Conservation (phyloP, 1,140 invertebrate species). For the Lerema accius region DNA sequence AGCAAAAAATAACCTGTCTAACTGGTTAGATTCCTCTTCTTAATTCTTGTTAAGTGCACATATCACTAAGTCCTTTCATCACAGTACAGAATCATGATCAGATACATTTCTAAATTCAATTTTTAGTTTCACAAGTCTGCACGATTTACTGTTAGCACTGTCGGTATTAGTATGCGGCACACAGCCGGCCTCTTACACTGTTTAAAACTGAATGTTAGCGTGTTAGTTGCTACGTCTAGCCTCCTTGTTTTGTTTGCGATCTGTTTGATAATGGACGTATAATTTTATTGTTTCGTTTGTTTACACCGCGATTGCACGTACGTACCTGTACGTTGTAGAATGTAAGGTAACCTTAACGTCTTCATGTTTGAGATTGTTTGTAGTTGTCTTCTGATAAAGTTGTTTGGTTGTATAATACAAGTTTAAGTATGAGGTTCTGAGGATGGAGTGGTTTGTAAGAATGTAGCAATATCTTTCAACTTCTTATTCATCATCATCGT, state of each 20-base stretch:
- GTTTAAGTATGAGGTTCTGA: too few relatives aligned
- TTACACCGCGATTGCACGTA: constrained; percentile 23
- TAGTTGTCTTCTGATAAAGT: neutral
- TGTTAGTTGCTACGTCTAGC: too few relatives aligned
- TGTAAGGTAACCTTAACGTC: too few relatives aligned
- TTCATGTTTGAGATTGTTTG: constrained; percentile 7
- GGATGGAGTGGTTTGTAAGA: too few relatives aligned
- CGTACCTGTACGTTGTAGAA: too few relatives aligned
- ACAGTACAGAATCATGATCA: neutral
- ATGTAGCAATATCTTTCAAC: too few relatives aligned
- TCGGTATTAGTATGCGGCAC: constrained; percentile 18
- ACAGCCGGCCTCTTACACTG: constrained; percentile 37
- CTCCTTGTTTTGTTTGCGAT: constrained; percentile 29
- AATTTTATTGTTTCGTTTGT: constrained; percentile 42
- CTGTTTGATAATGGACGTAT: constrained; percentile 37
- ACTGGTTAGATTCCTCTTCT: neutral
- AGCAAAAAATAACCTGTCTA: constrained; percentile 20
- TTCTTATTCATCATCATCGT: too few relatives aligned
- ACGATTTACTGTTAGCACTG: constrained; percentile 30
- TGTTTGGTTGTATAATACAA: too few relatives aligned
- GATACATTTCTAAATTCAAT: neutral
- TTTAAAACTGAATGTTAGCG: constrained; percentile 35
- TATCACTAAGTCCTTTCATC: constrained; percentile 5
- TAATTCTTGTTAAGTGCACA: neutral
- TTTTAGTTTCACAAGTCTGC: too few relatives aligned